Conservation (phyloP, 2,113 vertebrate genomes). For the Arvicanthis niloticus region DNA sequence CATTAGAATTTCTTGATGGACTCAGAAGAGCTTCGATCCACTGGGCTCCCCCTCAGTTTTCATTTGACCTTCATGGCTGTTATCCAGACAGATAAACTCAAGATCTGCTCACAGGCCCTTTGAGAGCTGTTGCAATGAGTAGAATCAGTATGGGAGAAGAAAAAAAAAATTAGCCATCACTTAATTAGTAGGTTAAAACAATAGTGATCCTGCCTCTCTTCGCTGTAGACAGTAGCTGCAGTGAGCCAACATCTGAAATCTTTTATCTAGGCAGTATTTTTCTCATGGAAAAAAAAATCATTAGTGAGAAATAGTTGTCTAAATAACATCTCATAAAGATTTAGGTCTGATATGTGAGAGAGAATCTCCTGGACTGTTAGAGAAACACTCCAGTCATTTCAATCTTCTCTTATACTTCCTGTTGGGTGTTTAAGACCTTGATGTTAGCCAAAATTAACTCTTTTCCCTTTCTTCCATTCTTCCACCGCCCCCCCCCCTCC, state of each 20-base stretch:
- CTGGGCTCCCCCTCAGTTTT: neutral
- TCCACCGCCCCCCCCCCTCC: no score
- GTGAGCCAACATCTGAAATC: neutral
- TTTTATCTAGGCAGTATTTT: neutral
- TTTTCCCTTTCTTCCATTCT: neutral
- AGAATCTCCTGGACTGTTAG: neutral
- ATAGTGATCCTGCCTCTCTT: neutral
- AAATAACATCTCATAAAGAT: neutral
- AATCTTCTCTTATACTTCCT: neutral
- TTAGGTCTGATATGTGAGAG: neutral
- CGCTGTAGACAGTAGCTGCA: neutral
- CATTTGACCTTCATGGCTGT: neutral
- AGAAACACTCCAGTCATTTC: neutral
- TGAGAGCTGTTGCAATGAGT: neutral
- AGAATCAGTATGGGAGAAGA: neutral
- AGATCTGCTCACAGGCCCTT: neutral
- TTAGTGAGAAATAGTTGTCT: neutral
- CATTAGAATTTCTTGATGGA: neutral
- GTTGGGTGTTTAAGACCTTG: neutral
- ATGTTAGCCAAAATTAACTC: neutral
- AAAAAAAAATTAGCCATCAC: neutral
- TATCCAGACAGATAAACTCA: neutral
- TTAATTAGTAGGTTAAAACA: neutral
- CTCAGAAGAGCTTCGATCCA: neutral
- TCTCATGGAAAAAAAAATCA: neutral